Conservation (phyloP, 1,140 invertebrate genomes). For the Gonioctena quinquepunctata region DNA sequence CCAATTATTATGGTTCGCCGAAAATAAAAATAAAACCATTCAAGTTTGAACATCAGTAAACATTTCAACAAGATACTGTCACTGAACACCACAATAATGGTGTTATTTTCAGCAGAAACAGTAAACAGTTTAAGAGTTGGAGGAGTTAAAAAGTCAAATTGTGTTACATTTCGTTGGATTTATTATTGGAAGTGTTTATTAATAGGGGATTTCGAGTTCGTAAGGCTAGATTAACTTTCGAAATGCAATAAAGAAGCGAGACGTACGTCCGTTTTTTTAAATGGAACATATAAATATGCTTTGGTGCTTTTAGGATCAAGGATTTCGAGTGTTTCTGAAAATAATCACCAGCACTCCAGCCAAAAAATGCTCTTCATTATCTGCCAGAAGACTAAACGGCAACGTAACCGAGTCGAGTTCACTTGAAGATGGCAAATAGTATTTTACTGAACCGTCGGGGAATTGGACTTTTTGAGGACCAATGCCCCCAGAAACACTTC, state of each 20-base stretch:
- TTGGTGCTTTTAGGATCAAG: background rate
- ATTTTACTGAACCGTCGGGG: too few species aligned
- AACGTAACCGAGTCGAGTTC: too few species aligned
- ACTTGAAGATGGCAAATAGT: too few species aligned
- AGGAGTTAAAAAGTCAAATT: constrained; percentile 8
- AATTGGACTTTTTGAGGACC: too few species aligned
- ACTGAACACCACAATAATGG: background rate
- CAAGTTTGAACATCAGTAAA: background rate
- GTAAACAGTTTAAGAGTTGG: constrained; percentile 6
- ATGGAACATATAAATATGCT: background rate
- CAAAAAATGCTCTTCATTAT: too few species aligned
- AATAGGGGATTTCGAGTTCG: constrained; percentile 10
- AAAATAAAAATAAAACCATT: background rate
- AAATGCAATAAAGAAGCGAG: background rate
- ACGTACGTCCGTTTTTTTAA: background rate
- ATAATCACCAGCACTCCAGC: background rate
- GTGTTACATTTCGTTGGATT: constrained; percentile 1
- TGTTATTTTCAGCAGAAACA: constrained; percentile 11
- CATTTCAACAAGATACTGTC: background rate
- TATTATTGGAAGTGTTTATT: constrained; percentile 2
- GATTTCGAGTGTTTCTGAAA: background rate
- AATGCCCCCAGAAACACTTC: too few species aligned
- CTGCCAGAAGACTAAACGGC: too few species aligned
- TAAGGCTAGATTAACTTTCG: background rate
- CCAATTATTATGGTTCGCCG: background rate